A percentile compares a stretch with the other conserved stretches of the same genome.
These are phyloP conservation scores for Corythucha ciliata DNA, from an alignment of 2,888 invertebrate genomes.

Conservation along the genomic window DNA sequence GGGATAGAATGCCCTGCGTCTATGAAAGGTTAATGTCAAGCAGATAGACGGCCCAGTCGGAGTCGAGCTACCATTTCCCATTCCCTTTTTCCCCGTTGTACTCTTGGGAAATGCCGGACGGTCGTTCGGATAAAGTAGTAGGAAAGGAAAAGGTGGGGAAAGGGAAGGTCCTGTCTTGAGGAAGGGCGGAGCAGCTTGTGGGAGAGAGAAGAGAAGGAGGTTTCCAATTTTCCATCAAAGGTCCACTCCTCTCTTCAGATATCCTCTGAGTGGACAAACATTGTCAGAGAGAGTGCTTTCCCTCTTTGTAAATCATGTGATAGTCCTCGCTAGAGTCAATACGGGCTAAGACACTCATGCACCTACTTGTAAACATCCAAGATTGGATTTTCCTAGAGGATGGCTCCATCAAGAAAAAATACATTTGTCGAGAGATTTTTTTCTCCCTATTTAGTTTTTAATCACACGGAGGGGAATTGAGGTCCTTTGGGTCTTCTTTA, in stretches of 20 bases:
- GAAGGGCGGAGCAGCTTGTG: slow-evolving; percentile 19
- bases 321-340: slow-evolving; percentile 24
- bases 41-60: slow-evolving; percentile 25
- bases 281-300: not conserved
- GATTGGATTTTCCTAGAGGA: slow-evolving; percentile 25
- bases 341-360: slow-evolving; percentile 26
- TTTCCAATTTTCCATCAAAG: slow-evolving; percentile 27
- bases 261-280: slow-evolving; percentile 22
- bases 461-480: too few relatives aligned
- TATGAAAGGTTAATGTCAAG: slow-evolving; percentile 25
- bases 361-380: slow-evolving; percentile 25
- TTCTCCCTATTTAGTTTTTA: too few relatives aligned
- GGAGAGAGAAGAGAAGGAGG: too few relatives aligned
- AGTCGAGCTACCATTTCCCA: slow-evolving; percentile 21
- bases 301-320: slow-evolving; percentile 26
- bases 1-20: slow-evolving; percentile 21
- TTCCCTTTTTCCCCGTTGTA: slow-evolving; percentile 25
- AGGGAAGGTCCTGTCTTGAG: too few relatives aligned
- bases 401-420: too few relatives aligned
- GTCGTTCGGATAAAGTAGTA: too few relatives aligned
- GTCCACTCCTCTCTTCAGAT: slow-evolving; percentile 6
- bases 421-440: too few relatives aligned
- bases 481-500: too few relatives aligned
- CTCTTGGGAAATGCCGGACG: slow-evolving; percentile 22
- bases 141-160: too few relatives aligned